These are phyloP conservation scores for Phaethon lepturus DNA, from an alignment of 2,113 vertebrate species.

Conservation along the genomic window DNA sequence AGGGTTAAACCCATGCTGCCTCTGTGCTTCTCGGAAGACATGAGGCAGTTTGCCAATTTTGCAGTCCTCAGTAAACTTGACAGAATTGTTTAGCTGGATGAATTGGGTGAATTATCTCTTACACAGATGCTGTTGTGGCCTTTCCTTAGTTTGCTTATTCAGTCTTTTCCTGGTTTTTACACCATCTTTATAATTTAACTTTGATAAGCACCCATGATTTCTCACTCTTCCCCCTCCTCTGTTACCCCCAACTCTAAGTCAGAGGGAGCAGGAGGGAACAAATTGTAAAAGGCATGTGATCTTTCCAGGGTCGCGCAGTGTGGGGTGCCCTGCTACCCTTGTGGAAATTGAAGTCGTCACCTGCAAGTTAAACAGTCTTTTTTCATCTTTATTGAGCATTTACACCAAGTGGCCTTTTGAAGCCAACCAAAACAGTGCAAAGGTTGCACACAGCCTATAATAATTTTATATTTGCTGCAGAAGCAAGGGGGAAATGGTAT, in stretches of 20 bases:
- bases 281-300: background rate
- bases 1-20: background rate
- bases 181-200: background rate
- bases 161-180: background rate
- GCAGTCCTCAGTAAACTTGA: conserved; percentile 7
- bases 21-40: accelerated
- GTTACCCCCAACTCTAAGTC: background rate
- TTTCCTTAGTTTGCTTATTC: conserved; percentile 11
- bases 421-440: background rate
- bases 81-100: conserved; percentile 54
- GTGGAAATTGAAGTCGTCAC: background rate
- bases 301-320: background rate
- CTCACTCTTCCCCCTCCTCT: background rate
- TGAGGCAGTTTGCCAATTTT: background rate
- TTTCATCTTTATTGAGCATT: background rate
- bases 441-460: background rate
- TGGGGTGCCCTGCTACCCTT: background rate
- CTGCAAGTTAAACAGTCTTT: conserved; percentile 2
- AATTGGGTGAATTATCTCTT: conserved; percentile 44
- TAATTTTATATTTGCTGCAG: background rate
- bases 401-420: background rate
- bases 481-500: background rate
- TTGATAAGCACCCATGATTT: background rate
- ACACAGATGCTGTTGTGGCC: background rate
- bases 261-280: background rate